phyloP scores from a whole-genome alignment of 2,888 invertebrate species.

The Agrypnus murinus region DNA sequence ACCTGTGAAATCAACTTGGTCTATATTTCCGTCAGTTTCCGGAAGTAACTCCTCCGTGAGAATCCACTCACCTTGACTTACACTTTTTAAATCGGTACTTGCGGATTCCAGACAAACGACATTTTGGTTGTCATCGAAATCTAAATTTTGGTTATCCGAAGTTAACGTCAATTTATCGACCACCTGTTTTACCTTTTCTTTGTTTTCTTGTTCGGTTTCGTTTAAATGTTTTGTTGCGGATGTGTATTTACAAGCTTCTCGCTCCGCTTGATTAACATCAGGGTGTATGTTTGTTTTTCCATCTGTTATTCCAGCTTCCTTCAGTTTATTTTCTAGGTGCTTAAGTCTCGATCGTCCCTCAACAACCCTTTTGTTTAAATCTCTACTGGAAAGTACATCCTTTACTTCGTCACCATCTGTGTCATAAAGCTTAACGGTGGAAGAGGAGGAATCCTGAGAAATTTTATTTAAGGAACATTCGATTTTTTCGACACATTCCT shows the following conservation, averaged over 20 bases:
- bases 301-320: conserved; percentile 65
- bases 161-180: conserved; percentile 55
- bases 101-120: conserved; percentile 31
- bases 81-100: conserved; percentile 11
- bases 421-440: neutral
- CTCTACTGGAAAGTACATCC: conserved; percentile 61
- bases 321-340: conserved; percentile 70
- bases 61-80: neutral
- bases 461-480: conserved; percentile 30
- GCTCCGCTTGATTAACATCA: conserved; percentile 31
- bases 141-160: conserved; percentile 42
- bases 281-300: conserved; percentile 39
- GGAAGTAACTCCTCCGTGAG: conserved; percentile 5
- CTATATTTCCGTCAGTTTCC: conserved; percentile 24
- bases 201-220: conserved; percentile 33
- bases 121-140: conserved; percentile 56
- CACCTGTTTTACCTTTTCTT: conserved; percentile 57
- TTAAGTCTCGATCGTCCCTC: conserved; percentile 72
- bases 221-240: conserved; percentile 4
- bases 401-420: conserved; percentile 35
- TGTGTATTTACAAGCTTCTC: conserved; percentile 34
- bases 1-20: conserved; percentile 42
- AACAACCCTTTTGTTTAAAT: conserved; percentile 66
- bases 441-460: neutral
- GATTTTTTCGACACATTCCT: conserved; percentile 31